phyloP scores from a whole-genome alignment of 2,888 invertebrate species.

The Celastrina argiolus region DNA sequence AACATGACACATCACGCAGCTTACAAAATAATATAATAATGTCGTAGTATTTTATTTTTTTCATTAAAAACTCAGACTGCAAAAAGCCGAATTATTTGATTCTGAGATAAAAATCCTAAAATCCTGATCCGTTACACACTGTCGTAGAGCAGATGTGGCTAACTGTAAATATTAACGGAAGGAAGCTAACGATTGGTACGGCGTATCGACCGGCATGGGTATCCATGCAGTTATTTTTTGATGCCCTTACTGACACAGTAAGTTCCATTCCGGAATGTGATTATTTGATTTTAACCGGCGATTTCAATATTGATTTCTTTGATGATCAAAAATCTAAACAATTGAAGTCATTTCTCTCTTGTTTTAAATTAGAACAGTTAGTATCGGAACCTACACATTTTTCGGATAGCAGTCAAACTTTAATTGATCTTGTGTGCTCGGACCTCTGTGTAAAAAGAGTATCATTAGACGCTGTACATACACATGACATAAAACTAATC shows the following conservation, averaged over 20 bases:
- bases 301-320: slow-evolving; percentile 27
- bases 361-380: slow-evolving; percentile 17
- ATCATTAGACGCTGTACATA: slow-evolving; percentile 11
- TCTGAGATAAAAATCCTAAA: too few species aligned
- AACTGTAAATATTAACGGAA: background rate
- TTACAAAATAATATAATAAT: too few species aligned
- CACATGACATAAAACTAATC: too few species aligned
- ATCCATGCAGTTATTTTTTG: background rate
- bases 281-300: slow-evolving; percentile 24
- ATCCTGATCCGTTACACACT: too few species aligned
- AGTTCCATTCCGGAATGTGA: background rate
- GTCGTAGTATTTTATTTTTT: too few species aligned
- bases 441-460: background rate
- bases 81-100: too few species aligned
- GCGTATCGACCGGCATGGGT: background rate
- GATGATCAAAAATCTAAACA: background rate
- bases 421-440: slow-evolving; percentile 25
- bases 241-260: background rate
- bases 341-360: slow-evolving; percentile 20
- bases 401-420: slow-evolving; percentile 2
- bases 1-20: background rate
- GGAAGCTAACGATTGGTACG: background rate
- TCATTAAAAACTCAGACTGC: too few species aligned
- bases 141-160: background rate
- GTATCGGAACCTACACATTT: slow-evolving; percentile 24